Evolutionary conservation across 2,888 invertebrate genomes (phyloP).

Genomic region (Hypercompe scribonia): DNA sequence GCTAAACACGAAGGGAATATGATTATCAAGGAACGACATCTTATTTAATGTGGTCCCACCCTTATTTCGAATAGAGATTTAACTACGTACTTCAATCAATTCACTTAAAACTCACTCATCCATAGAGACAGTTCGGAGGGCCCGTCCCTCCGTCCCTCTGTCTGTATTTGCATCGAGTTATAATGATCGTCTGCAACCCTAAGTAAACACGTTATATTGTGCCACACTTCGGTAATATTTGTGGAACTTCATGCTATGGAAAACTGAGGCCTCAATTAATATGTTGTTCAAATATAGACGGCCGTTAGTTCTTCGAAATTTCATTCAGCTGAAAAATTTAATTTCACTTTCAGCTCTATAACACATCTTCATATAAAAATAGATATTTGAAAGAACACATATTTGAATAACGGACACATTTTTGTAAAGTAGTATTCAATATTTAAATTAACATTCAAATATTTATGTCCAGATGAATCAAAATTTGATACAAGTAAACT

Average conservation of each 20-base stretch:
- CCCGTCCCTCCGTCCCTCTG: background rate
- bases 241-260: background rate
- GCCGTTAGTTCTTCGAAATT: no score
- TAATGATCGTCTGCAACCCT: slow-evolving; percentile 18
- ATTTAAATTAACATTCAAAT: no score
- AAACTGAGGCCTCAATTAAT: background rate
- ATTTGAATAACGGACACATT: no score
- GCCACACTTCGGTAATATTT: background rate
- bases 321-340: no score
- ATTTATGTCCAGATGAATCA: no score
- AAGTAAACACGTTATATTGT: slow-evolving; percentile 6
- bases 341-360: no score
- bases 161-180: slow-evolving; percentile 20
- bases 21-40: background rate
- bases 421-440: no score
- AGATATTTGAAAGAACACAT: no score
- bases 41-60: background rate
- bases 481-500: no score
- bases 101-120: slow-evolving; percentile 10
- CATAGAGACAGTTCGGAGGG: background rate
- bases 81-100: slow-evolving; percentile 13
- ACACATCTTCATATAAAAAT: no score
- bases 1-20: background rate
- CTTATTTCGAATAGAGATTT: slow-evolving; percentile 8
- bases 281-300: background rate